Conservation (phyloP, 2,113 vertebrate genomes). For the Centropus bengalensis region DNA sequence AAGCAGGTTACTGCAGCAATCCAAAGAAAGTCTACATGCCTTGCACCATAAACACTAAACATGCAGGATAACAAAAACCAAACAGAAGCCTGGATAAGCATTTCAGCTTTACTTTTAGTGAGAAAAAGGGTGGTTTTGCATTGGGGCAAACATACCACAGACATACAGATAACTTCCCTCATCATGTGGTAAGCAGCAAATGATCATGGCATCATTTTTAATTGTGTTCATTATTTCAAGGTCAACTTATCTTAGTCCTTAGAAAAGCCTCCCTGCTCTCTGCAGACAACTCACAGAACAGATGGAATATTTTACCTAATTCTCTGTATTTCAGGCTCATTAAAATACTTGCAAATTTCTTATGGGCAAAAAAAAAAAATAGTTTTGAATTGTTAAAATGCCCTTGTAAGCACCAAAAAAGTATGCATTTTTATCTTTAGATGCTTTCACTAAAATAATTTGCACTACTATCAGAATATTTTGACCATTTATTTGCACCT, state of each 20-base stretch:
- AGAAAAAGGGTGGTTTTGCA: background rate
- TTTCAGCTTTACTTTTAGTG: background rate
- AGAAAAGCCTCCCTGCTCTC: background rate
- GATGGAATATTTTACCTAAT: background rate
- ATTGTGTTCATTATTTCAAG: background rate
- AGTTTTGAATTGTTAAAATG: background rate
- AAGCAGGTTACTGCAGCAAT: background rate
- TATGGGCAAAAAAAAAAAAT: background rate
- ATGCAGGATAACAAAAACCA: background rate
- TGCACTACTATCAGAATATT: background rate
- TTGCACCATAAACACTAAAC: background rate
- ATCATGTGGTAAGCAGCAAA: background rate
- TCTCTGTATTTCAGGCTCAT: background rate
- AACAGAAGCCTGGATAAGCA: background rate
- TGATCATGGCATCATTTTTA: background rate
- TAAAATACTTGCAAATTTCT: background rate
- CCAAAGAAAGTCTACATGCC: background rate
- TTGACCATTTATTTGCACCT: background rate
- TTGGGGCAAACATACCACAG: background rate
- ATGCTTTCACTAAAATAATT: background rate
- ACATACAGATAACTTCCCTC: background rate
- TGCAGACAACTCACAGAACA: background rate
- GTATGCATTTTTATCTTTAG: background rate
- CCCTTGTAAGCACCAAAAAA: background rate
- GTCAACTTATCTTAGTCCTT: background rate